A percentile compares a stretch with the other conserved stretches of the same genome.
Evolutionary conservation across 2,113 vertebrate species (phyloP).

Genomic region (Oreochromis spilurus): DNA sequence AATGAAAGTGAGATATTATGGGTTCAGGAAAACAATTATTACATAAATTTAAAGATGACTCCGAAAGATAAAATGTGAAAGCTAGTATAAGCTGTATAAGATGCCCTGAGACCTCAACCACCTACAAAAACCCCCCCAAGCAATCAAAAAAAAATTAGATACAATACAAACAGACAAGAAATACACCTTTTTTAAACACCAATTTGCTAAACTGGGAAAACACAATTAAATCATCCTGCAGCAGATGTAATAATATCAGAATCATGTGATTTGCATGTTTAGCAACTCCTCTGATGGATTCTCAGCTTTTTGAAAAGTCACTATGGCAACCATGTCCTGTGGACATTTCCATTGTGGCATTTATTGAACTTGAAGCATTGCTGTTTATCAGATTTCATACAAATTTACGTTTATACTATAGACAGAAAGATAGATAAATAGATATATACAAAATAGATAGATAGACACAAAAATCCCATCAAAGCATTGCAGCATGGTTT

Average conservation of each 20-base stretch:
- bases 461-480: slow-evolving; percentile 12
- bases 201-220: background rate
- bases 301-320: background rate
- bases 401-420: background rate
- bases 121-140: rapidly evolving
- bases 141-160: background rate
- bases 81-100: background rate
- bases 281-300: background rate
- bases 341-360: background rate
- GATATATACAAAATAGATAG: background rate
- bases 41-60: background rate
- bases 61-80: background rate
- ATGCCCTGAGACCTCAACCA: background rate
- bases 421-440: background rate
- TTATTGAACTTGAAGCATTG: background rate
- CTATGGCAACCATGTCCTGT: background rate
- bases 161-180: background rate
- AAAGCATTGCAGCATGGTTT: slow-evolving; percentile 30
- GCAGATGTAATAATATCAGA: background rate
- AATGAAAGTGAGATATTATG: background rate
- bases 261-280: background rate
- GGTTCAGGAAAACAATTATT: background rate
- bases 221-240: background rate
- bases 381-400: background rate
- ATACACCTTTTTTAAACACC: background rate